Base-by-base conservation (phyloP, 1,140 invertebrate genomes). In the Whitmania pigra region DNA sequence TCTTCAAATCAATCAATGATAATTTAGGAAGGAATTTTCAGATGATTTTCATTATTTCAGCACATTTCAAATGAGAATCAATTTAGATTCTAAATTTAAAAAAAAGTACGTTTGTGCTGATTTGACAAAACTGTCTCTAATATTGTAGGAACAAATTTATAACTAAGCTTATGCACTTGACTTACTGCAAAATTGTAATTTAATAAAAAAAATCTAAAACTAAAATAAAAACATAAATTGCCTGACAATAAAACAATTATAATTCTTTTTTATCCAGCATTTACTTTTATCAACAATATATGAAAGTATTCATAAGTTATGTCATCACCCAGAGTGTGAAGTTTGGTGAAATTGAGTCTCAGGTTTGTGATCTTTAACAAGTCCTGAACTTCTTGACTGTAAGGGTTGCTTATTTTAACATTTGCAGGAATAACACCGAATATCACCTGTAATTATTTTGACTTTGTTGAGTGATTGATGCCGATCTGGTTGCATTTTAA, bases 361-460 rank as follows among this genome's bases (percentile, higher is more conserved):
- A 97, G 83, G 83, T 97, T 97, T 0, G 94, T 97, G 83, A 96
- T 91, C 81, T 93, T 93, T 53, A 97, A 82, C 73, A 97, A 83
- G 79, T 94, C 90, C 83, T 96, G 92, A 0, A 96, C 90, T 80
- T 94, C 88, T 78, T 88, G 84, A 67, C 90, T 89, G 75, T 94
- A 97, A 0, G 93, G 93, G 83, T 97, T 90, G 71, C 87, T 84
- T 27, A 94, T 90, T 53, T 86, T 87, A 74, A 94, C 87, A 78
- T 89, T 91, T 1, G 90, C 91, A 25, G 92, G 90, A 72, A 96
- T 81, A 18, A 95, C 92, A 81, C 90, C 85, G 82, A 93, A 93
- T 77, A 97, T 93, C 9, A 94, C 84, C 87, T 88, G 78, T 73
- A 84, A 83, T 63, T 20, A 63, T 27, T 63, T 63, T 31, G 29